Conservation (phyloP, 2,888 invertebrate species). For the Andrena dorsata region DNA sequence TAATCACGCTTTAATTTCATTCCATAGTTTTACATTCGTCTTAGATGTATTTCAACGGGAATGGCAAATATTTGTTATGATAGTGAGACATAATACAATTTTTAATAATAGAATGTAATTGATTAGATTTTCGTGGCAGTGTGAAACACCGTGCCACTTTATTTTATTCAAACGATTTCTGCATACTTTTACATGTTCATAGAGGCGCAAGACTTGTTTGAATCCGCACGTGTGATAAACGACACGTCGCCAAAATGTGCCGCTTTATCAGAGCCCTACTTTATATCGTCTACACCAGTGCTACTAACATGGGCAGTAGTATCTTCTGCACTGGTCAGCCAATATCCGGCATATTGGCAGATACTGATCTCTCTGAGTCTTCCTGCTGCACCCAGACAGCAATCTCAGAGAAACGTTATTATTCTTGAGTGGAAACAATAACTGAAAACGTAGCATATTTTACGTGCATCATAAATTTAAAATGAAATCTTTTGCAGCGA, state of each 20-base stretch:
- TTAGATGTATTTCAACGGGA: too few relatives aligned
- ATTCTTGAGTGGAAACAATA: not conserved
- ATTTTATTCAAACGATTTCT: not conserved
- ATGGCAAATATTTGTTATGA: too few relatives aligned
- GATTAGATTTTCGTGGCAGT: too few relatives aligned
- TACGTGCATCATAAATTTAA: too few relatives aligned
- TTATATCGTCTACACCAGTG: conserved; percentile 69
- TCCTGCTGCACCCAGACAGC: conserved; percentile 17
- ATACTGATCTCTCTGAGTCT: conserved; percentile 51
- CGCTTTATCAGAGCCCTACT: conserved; percentile 77
- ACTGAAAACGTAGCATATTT: too few relatives aligned
- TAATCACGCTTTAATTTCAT: too few relatives aligned
- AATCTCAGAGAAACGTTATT: conserved; percentile 15
- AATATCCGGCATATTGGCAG: conserved; percentile 76
- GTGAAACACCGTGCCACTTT: not conserved
- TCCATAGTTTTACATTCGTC: too few relatives aligned
- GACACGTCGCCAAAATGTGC: conserved; percentile 69
- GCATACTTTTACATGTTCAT: conserved; percentile 3
- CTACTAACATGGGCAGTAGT: conserved; percentile 57
- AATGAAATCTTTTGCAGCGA: too few relatives aligned
- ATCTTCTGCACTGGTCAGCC: conserved; percentile 76
- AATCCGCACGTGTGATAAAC: conserved; percentile 75
- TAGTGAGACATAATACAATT: too few relatives aligned
- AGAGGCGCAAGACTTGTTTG: conserved; percentile 58
- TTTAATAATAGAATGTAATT: too few relatives aligned